Base-by-base conservation (phyloP, 1,140 invertebrate species). In the Heliconius nattereri region DNA sequence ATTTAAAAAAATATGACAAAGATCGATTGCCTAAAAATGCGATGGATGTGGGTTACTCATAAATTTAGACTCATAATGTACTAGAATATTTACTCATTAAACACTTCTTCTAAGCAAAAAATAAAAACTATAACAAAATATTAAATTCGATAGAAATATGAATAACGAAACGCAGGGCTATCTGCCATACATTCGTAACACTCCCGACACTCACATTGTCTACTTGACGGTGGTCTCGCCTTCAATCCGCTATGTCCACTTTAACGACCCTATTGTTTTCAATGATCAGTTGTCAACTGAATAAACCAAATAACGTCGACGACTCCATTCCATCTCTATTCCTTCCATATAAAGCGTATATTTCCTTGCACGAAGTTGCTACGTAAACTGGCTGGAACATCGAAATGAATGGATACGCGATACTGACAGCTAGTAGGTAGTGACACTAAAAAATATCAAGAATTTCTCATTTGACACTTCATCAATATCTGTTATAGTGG, bases 231-330 rank as follows among this genome's bases (percentile, higher is more conserved):
- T 92, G 92, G 92, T 93, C 92, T 83, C 80, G 79, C 79, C 87
- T 86, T 93, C 91, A 93, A 87, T 92, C 88, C 82, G 78, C 78
- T 84, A 81, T 90, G 89, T 87, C 89, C 87, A 88, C 85, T 90
- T 87, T 93, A 93, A 93, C 88, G 90, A 92, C 87, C 84, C 91
- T 86, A 93, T 93, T 93, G 92, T 93, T 92, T 91, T 82, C 88
- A 81, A 88, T 86, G 87, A 92, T 91, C 90, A 88, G 84, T 90
- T 92, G 91, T 91, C 92, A 91, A 90, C 89, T 85, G 88, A 80
- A 35, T 88, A 84, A 78, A 78, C 78, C 73, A 20, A 78, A 60
- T 19, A 66, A 75, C 11, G 13, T 19, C 5, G 13, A 3, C 72
- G 20, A 66, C 20, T n/a, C 73, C 73, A 74, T n/a, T 35, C 72